phyloP scores from a whole-genome alignment of 2,888 invertebrate genomes.

The Oasisia sp. region DNA sequence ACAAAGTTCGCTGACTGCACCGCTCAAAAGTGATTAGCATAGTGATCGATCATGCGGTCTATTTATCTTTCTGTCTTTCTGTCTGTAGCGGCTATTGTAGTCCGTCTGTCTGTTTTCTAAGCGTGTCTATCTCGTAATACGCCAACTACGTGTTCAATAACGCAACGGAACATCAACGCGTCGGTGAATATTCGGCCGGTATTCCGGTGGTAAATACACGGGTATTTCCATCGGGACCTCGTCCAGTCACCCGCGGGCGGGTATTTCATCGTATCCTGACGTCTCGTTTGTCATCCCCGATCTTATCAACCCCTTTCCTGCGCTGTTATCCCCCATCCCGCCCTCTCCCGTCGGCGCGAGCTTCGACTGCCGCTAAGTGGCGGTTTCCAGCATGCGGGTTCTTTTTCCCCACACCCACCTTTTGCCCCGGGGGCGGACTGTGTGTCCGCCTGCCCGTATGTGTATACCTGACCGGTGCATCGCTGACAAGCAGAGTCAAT shows the following conservation, averaged over 20 bases:
- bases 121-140: neutral
- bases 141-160: neutral
- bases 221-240: neutral
- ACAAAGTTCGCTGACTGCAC: neutral
- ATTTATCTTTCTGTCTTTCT: neutral
- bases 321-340: neutral
- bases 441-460: neutral
- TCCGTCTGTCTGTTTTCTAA: neutral
- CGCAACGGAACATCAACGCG: neutral
- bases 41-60: neutral
- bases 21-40: neutral
- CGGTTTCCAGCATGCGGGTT: neutral
- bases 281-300: slow-evolving; percentile 7
- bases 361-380: neutral
- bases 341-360: neutral
- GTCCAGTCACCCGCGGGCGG: neutral
- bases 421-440: neutral
- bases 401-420: neutral
- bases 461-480: neutral
- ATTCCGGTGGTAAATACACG: neutral
- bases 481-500: neutral
- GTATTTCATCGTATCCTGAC: neutral
- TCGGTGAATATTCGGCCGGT: neutral
- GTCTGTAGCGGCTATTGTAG: neutral
- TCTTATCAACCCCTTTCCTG: neutral